phyloP scores from a whole-genome alignment of 2,888 invertebrate genomes.

The Phorcus lineatus region DNA sequence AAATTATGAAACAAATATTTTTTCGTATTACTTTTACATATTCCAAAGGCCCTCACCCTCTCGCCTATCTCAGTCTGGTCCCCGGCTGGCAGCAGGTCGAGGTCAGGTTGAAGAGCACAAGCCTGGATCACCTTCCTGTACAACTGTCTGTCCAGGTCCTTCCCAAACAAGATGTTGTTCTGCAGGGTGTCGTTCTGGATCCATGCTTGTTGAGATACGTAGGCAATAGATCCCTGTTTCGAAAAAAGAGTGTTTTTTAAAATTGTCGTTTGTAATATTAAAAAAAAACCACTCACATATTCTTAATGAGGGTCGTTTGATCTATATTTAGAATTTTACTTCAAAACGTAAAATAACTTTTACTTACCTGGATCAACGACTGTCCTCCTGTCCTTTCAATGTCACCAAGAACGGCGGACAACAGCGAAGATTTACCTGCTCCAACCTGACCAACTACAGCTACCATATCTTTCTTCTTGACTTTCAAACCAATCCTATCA shows the following conservation, averaged over 20 bases:
- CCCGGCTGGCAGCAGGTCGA: slow-evolving; percentile 91
- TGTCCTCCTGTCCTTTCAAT: neutral
- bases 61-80: slow-evolving; percentile 98
- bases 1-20: no score
- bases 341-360: neutral
- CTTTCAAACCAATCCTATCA: neutral
- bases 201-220: slow-evolving; percentile 84
- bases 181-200: slow-evolving; percentile 94
- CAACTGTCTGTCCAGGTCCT: slow-evolving; percentile 81
- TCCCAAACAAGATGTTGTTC: slow-evolving; percentile 95
- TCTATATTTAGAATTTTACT: no score
- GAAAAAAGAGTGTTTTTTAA: neutral
- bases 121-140: slow-evolving; percentile 89
- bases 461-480: neutral
- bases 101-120: slow-evolving; percentile 91
- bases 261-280: no score
- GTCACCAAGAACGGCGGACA: neutral
- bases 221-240: slow-evolving; percentile 75
- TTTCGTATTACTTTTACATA: no score
- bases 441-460: slow-evolving; percentile 6
- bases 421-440: neutral
- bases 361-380: neutral
- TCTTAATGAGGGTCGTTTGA: no score
- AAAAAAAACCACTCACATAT: no score
- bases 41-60: slow-evolving; percentile 39